Evolutionary conservation across 1,140 invertebrate genomes (phyloP).

Genomic region (roundworm (Caenorhabditis elegans)): DNA sequence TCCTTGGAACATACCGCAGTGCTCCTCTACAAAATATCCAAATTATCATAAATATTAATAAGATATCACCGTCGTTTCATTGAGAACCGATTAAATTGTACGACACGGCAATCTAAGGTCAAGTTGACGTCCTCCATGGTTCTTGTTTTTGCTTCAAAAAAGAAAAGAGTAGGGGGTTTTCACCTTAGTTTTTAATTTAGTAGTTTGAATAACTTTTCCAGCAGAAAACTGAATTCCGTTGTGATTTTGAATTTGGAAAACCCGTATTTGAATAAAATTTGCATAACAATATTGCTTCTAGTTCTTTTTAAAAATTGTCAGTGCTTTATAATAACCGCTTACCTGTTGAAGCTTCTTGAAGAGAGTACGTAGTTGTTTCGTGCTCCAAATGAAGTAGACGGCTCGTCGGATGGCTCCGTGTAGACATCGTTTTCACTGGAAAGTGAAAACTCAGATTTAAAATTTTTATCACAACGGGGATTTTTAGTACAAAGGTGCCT

Average conservation of each 20-base stretch:
- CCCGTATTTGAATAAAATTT: too few species aligned
- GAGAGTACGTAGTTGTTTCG: constrained; percentile 21
- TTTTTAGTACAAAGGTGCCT: too few species aligned
- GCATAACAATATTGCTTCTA: too few species aligned
- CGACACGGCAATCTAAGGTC: constrained; percentile 2
- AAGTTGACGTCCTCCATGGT: not conserved
- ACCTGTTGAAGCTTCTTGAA: constrained; percentile 15
- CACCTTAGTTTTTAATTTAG: too few species aligned
- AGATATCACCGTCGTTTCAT: constrained; percentile 19
- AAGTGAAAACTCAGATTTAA: not conserved
- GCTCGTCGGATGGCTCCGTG: constrained; percentile 18
- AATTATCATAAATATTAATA: constrained; percentile 5
- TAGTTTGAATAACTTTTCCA: too few species aligned
- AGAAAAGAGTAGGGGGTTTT: too few species aligned
- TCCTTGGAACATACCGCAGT: not conserved
- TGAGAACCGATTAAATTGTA: not conserved
- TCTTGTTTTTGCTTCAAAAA: not conserved
- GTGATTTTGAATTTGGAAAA: not conserved
- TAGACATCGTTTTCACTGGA: constrained; percentile 14
- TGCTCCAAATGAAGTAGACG: not conserved
- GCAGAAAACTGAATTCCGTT: too few species aligned
- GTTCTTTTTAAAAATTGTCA: too few species aligned
- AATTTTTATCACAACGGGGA: too few species aligned
- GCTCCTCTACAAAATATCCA: not conserved
- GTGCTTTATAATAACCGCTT: too few species aligned